Percentiles rank a stretch among this genome's conserved stretches.
Evolutionary conservation across 1,140 invertebrate species (phyloP).

Genomic region (Zaprionus lachaisei): DNA sequence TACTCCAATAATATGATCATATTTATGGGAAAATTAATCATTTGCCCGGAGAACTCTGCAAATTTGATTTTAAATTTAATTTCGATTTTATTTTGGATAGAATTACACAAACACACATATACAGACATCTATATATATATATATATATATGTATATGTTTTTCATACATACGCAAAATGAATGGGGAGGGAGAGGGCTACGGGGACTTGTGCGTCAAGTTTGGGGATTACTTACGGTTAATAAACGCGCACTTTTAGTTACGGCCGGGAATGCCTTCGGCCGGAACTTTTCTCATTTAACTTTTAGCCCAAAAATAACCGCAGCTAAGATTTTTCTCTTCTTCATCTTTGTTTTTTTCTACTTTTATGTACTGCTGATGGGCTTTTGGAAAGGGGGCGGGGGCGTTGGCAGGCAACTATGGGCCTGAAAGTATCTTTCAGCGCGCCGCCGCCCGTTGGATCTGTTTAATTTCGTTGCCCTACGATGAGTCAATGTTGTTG

Average conservation of each 20-base stretch:
- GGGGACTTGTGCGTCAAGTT: background rate
- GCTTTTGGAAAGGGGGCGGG: background rate
- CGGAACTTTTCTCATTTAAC: constrained; percentile 75
- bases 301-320: constrained; percentile 53
- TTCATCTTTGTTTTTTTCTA: constrained; percentile 26
- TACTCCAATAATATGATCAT: constrained; percentile 22
- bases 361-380: constrained; percentile 75
- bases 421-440: constrained; percentile 40
- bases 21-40: constrained; percentile 21
- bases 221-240: constrained; percentile 67
- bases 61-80: background rate
- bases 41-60: background rate
- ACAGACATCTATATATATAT: background rate
- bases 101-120: background rate
- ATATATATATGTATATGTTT: background rate
- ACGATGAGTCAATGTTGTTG: constrained; percentile 4
- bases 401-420: constrained; percentile 29
- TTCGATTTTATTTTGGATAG: background rate
- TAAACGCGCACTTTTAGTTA: constrained; percentile 70
- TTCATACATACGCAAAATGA: background rate
- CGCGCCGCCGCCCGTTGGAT: constrained; percentile 31
- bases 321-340: constrained; percentile 25
- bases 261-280: constrained; percentile 26
- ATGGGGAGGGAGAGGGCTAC: background rate
- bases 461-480: constrained; percentile 52